Evolutionary conservation across 2,797 vertebrate genomes (phyloP).

Genomic region (Peromyscus nudipes): DNA sequence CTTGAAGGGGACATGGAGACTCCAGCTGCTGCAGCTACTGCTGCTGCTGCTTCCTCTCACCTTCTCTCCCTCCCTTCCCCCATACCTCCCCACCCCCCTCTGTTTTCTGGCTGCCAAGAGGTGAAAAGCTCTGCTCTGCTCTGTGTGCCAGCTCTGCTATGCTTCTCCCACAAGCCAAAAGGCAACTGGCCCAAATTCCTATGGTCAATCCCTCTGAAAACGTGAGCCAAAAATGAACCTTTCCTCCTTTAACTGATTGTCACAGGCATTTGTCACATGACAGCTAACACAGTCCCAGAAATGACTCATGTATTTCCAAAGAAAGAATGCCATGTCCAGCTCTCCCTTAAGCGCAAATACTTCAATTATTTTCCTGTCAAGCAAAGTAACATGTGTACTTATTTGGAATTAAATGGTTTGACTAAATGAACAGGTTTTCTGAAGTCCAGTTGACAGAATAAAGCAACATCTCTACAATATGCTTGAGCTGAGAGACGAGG

Average conservation of each 20-base stretch:
- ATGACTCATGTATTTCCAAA: neutral
- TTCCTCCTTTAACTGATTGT: neutral
- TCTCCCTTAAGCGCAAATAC: neutral
- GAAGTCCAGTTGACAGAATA: neutral
- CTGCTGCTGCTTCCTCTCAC: neutral
- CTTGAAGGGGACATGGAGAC: neutral
- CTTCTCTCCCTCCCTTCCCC: too few relatives aligned
- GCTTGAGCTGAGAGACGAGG: neutral
- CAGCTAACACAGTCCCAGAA: neutral
- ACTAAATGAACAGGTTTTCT: neutral
- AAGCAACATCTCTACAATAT: neutral
- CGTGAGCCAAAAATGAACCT: neutral
- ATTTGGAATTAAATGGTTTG: conserved; percentile 25
- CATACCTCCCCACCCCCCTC: too few relatives aligned
- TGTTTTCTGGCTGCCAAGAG: neutral
- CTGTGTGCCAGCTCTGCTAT: neutral
- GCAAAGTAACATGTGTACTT: neutral
- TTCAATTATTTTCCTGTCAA: neutral
- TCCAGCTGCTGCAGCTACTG: neutral
- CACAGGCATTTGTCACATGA: neutral
- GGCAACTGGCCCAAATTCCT: neutral
- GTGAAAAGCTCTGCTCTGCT: neutral
- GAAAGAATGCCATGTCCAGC: neutral
- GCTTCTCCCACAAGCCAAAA: neutral
- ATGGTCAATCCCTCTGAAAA: neutral